These are phyloP conservation scores for Pongo pygmaeus DNA, from an alignment of 2,113 vertebrate species.

Conservation along the genomic window DNA sequence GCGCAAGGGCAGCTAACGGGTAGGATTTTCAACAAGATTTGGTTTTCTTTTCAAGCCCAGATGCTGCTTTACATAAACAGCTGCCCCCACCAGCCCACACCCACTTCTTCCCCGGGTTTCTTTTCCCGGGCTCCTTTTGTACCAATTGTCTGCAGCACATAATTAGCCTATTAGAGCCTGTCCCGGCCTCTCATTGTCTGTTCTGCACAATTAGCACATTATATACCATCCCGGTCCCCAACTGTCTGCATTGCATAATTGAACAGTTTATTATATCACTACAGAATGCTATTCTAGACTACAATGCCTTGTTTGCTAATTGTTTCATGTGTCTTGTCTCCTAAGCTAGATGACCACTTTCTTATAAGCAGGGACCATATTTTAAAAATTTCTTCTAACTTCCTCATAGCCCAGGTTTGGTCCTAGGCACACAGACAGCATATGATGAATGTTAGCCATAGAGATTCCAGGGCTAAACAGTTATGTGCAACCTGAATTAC, in stretches of 20 bases:
- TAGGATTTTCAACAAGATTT: neutral
- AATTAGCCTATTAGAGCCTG: slow-evolving; percentile 44
- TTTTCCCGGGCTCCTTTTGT: neutral
- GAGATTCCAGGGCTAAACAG: neutral
- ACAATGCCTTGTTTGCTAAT: neutral
- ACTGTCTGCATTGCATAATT: slow-evolving; percentile 42
- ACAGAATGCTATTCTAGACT: neutral
- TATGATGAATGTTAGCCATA: neutral
- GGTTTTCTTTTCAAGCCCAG: neutral
- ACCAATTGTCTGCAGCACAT: slow-evolving; percentile 13
- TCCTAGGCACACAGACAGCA: neutral
- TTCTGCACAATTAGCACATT: slow-evolving; percentile 49
- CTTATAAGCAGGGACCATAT: neutral
- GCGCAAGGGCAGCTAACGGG: neutral
- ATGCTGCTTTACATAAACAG: neutral
- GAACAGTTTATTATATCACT: neutral
- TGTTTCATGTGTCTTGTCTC: neutral
- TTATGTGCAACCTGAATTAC: neutral
- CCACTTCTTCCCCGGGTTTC: neutral
- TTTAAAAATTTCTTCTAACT: neutral
- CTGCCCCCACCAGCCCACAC: neutral
- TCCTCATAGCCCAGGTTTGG: neutral
- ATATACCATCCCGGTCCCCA: neutral
- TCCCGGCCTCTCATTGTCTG: slow-evolving; percentile 35
- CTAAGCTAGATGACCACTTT: neutral